A percentile compares a stretch with the other conserved stretches of the same genome.
Evolutionary conservation across 2,888 invertebrate genomes (phyloP).

Genomic region (Drosophila paranaensis): DNA sequence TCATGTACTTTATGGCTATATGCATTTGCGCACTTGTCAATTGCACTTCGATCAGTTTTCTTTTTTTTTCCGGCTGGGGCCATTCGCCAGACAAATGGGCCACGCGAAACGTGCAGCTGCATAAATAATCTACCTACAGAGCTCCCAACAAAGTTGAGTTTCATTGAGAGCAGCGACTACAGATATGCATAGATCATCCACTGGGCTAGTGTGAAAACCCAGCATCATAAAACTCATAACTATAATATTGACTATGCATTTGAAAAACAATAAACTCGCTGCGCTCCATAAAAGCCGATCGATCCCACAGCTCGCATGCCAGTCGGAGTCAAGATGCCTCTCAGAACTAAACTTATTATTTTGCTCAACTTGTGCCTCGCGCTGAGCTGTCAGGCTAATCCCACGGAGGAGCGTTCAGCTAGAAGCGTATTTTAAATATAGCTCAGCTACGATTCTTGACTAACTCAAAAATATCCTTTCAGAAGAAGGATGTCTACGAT

Average conservation of each 20-base stretch:
- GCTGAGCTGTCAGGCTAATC: slow-evolving; percentile 28
- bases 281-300: slow-evolving; percentile 53
- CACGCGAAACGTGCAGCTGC: slow-evolving; percentile 75
- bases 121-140: slow-evolving; percentile 56
- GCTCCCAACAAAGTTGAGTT: slow-evolving; percentile 13
- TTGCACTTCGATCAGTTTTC: slow-evolving; percentile 65
- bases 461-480: background rate
- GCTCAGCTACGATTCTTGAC: background rate
- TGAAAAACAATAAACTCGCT: slow-evolving; percentile 9
- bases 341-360: slow-evolving; percentile 35
- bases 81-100: slow-evolving; percentile 57
- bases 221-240: slow-evolving; percentile 32
- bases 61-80: slow-evolving; percentile 22
- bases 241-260: slow-evolving; percentile 17
- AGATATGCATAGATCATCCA: slow-evolving; percentile 11
- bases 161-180: slow-evolving; percentile 26
- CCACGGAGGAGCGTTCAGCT: slow-evolving; percentile 11
- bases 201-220: slow-evolving; percentile 18
- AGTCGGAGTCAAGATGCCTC: slow-evolving; percentile 57
- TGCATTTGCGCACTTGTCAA: slow-evolving; percentile 75
- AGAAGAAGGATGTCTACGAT: slow-evolving; percentile 45
- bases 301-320: slow-evolving; percentile 5
- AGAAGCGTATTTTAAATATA: slow-evolving; percentile 22
- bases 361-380: slow-evolving; percentile 35
- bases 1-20: slow-evolving; percentile 67